A percentile compares a stretch with the other conserved stretches of the same genome.
These are phyloP conservation scores for Anadara kagoshimensis DNA, from an alignment of 1,140 invertebrate species.

Conservation along the genomic window DNA sequence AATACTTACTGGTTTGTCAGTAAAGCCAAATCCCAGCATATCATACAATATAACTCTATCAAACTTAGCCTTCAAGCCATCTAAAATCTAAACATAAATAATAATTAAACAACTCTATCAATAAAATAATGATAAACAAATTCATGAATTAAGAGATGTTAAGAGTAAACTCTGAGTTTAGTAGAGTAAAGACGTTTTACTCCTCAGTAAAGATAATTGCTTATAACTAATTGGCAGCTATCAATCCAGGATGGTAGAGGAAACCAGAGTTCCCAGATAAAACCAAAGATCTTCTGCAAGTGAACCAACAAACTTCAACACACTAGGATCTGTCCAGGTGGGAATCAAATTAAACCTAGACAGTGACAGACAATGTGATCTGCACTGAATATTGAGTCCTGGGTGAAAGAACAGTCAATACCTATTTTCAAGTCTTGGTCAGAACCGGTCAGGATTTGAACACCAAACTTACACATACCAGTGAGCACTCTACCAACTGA, in stretches of 20 bases:
- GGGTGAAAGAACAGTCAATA: too few relatives aligned
- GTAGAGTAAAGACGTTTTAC: background rate
- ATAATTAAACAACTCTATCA: background rate
- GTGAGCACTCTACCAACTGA: too few relatives aligned
- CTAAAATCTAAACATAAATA: conserved; percentile 48
- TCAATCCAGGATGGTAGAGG: background rate
- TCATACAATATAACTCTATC: conserved; percentile 65
- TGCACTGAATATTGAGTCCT: too few relatives aligned
- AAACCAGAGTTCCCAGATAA: background rate
- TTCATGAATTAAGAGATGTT: background rate
- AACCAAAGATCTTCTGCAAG: too few relatives aligned
- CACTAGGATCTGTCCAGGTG: too few relatives aligned
- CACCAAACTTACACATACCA: too few relatives aligned
- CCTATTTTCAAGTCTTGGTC: too few relatives aligned
- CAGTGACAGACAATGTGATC: too few relatives aligned
- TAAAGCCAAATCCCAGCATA: conserved; percentile 72
- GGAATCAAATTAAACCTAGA: too few relatives aligned
- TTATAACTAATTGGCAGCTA: background rate
- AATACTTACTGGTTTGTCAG: conserved; percentile 71
- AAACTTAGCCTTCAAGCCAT: conserved; percentile 59
- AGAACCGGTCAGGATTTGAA: too few relatives aligned
- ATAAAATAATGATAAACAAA: background rate
- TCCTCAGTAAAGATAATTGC: background rate
- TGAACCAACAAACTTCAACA: too few relatives aligned
- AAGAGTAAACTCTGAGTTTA: background rate